Evolutionary conservation across 1,140 invertebrate species (phyloP).

Genomic region (Tyrophagus putrescentiae): DNA sequence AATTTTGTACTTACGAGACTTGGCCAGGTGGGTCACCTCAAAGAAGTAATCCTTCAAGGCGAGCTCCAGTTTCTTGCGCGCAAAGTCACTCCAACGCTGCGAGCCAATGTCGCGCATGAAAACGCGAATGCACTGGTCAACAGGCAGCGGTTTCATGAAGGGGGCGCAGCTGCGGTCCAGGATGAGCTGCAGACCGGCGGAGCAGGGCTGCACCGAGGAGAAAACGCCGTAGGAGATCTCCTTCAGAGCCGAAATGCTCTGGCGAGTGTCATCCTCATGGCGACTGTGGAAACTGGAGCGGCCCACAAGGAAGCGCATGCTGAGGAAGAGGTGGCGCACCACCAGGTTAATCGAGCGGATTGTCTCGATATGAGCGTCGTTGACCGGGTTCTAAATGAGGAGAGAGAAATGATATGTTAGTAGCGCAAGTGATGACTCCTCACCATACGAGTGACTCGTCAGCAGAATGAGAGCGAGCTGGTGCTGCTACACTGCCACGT

Average conservation of each 20-base stretch:
- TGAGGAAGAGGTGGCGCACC: background rate
- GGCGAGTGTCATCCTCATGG: background rate
- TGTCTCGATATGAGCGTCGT: background rate
- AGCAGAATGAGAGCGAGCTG: no score
- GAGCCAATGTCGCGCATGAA: background rate
- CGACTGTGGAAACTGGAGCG: slow-evolving; percentile 3
- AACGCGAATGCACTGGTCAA: background rate
- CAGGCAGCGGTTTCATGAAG: slow-evolving; percentile 12
- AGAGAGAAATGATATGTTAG: no score
- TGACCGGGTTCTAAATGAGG: slow-evolving; percentile 9
- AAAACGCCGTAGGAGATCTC: slow-evolving; percentile 15
- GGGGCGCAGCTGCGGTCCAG: slow-evolving; percentile 17
- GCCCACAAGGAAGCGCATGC: slow-evolving; percentile 1
- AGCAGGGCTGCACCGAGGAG: slow-evolving; percentile 18
- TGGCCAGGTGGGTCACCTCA: slow-evolving; percentile 23
- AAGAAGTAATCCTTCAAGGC: slow-evolving; percentile 25
- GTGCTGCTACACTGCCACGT: no score
- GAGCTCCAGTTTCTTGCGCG: slow-evolving; percentile 13
- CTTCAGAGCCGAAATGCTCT: background rate
- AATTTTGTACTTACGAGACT: slow-evolving; percentile 24
- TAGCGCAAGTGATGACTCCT: no score
- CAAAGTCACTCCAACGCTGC: slow-evolving; percentile 9
- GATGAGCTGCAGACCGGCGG: slow-evolving; percentile 2
- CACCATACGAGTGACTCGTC: no score
- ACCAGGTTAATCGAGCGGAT: background rate